Conservation (phyloP, 2,113 vertebrate species). For the Hippocampus guttulatus region DNA sequence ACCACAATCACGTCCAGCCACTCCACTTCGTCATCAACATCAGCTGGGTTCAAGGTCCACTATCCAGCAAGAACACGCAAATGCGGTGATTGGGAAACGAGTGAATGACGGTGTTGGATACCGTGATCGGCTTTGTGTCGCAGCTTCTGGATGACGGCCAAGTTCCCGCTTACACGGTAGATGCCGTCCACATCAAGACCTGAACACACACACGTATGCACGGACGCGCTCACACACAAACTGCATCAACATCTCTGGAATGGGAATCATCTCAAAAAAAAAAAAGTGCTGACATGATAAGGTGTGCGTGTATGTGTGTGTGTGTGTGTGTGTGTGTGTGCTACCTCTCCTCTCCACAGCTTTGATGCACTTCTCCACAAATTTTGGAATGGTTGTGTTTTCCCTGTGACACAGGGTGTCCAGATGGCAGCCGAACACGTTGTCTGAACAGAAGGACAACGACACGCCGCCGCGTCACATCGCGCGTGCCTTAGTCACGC, state of each 20-base stretch:
- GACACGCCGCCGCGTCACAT: neutral
- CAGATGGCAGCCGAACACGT: constrained; percentile 87
- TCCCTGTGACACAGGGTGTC: constrained; percentile 81
- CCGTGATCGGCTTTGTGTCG: constrained; percentile 88
- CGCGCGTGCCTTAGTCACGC: too few species aligned
- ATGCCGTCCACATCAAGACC: constrained; percentile 87
- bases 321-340: neutral
- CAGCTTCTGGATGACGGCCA: constrained; percentile 90
- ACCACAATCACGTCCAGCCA: too few species aligned
- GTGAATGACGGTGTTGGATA: constrained; percentile 38
- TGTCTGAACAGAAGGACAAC: constrained; percentile 69
- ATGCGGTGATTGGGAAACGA: too few species aligned
- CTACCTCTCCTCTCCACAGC: constrained; percentile 85
- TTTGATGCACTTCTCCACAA: constrained; percentile 83
- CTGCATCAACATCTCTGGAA: neutral
- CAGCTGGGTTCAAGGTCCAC: too few species aligned
- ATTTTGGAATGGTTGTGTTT: constrained; percentile 73
- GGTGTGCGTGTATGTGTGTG: neutral
- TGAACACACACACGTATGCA: constrained; percentile 38
- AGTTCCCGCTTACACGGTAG: constrained; percentile 90
- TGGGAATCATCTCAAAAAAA: neutral
- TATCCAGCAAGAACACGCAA: too few species aligned
- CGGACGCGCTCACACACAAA: neutral
- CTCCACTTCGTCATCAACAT: neutral
- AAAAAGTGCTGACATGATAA: too few species aligned